Conservation (phyloP, 2,797 vertebrate genomes). For the Acanthiza pusilla region DNA sequence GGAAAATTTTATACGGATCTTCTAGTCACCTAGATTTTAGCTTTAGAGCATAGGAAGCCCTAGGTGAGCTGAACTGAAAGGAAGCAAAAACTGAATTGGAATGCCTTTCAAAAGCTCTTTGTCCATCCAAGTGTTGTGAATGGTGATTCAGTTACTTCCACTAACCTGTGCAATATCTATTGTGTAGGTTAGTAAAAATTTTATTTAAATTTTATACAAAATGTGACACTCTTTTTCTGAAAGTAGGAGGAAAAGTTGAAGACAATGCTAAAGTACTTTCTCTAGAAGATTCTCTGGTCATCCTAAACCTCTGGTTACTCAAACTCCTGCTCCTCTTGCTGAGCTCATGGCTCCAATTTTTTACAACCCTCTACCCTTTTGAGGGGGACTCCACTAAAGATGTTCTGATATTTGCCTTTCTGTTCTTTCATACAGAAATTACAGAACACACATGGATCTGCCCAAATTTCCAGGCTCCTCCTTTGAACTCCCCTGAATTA, state of each 20-base stretch:
- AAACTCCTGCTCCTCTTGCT: neutral
- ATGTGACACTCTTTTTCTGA: neutral
- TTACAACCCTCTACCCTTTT: neutral
- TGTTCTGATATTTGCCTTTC: neutral
- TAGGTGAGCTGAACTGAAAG: neutral
- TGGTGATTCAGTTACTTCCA: neutral
- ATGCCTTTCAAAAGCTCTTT: neutral
- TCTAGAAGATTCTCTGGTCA: neutral
- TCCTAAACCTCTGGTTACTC: neutral
- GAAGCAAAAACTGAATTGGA: neutral
- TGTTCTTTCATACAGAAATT: neutral
- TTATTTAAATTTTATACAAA: neutral
- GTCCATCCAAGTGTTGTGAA: neutral
- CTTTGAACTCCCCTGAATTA: neutral
- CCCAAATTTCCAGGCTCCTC: neutral
- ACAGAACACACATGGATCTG: neutral
- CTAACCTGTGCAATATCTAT: neutral
- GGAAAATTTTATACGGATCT: neutral
- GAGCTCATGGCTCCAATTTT: neutral
- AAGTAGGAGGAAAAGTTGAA: neutral
- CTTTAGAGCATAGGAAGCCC: neutral
- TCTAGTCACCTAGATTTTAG: neutral
- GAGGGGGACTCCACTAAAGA: neutral
- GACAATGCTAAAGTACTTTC: neutral
- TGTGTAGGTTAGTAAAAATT: neutral